Conservation (phyloP, 2,797 vertebrate genomes). For the Hydrophis major region DNA sequence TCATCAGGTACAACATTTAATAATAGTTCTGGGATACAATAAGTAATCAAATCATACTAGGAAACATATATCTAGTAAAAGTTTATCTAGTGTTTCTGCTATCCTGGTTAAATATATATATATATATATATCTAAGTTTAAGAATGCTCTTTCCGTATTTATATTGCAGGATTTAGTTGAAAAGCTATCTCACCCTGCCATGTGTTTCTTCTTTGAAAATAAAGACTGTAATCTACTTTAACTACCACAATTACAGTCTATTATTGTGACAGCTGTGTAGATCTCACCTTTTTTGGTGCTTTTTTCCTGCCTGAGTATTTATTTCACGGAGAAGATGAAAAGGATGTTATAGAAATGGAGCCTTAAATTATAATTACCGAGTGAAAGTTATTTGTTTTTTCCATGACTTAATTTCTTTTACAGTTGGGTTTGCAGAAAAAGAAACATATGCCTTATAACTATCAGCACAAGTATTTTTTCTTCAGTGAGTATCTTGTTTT, state of each 20-base stretch:
- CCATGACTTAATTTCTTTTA: background rate
- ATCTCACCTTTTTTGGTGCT: background rate
- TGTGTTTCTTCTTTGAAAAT: background rate
- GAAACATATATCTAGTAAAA: no score
- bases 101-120: background rate
- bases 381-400: background rate
- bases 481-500: background rate
- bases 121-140: background rate
- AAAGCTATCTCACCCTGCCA: background rate
- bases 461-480: constrained; percentile 13
- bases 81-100: background rate
- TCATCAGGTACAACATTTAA: no score
- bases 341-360: background rate
- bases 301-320: background rate
- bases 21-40: no score
- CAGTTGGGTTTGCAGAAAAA: constrained; percentile 18
- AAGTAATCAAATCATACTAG: no score
- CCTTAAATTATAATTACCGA: background rate
- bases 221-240: background rate
- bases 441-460: constrained; percentile 15
- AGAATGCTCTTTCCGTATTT: background rate
- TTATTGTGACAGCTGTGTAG: background rate
- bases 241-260: no score
- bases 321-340: background rate
- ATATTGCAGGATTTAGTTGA: background rate